Evolutionary conservation across 2,797 vertebrate genomes (phyloP), one percentile per base, ranked within the genome.

Genomic region (Esox masquinongy): DNA sequence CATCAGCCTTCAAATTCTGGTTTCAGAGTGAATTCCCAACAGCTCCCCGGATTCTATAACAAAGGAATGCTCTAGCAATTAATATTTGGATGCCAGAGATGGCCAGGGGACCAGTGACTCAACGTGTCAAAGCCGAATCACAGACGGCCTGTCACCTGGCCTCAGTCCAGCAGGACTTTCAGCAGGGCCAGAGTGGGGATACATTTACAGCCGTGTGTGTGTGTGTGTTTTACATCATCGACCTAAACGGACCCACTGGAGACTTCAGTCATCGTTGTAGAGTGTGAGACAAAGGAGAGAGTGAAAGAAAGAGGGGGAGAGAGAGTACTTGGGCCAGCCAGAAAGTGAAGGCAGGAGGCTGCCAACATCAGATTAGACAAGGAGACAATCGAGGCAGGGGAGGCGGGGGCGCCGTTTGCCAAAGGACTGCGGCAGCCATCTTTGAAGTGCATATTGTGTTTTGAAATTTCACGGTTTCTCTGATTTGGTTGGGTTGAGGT

Each of bases 141-240:
- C 61, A 67, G 64, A 34, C 31, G 26, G 14, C 64, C 31, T 36
- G 64, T 67, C 64, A 66, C 64, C 64, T 66, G 64, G 64, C 64
- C 64, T 36, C 15, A 4, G 26, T 66, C 64, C 64, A 66, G 64
- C 64, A 61, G 64, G 29, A 66, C 26, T 66, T 66, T 34, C 7
- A 19, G 11, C 31, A 34, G 31, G 17, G 64, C 64, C 64, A 67
- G 24, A 64, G 6, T 16, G 16, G 31, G 64, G 64, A 67, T 67
- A 16, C 16, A 16, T 29, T 34, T 67, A 67, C 29, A 67, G 31
- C 16, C 11, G 59, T 22, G 49, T 59, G 53, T 59, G 56, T 59
- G 22, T 61, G 56, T 61, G 56, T 14, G 56, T 24, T 11, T 24
- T 24, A 67, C 64, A 67, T 67, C 17, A 67, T 31, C 64, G 6